phyloP scores from a whole-genome alignment of 2,888 invertebrate species.

The Torymus auratus region DNA sequence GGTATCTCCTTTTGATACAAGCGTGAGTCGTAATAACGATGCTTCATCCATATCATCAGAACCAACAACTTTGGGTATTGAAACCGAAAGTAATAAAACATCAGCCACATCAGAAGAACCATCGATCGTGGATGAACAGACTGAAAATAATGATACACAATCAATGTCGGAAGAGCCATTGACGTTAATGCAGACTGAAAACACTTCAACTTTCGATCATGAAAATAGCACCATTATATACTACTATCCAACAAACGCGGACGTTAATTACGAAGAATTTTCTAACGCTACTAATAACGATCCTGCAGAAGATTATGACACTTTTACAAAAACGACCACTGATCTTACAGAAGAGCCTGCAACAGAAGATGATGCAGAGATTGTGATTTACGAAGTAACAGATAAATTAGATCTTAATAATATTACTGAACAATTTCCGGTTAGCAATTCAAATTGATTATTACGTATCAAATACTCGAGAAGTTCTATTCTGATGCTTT shows the following conservation, averaged over 20 bases:
- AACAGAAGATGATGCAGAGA: neutral
- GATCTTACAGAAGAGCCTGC: conserved; percentile 8
- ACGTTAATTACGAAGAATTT: neutral
- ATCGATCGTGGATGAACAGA: too few relatives aligned
- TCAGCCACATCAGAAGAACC: too few relatives aligned
- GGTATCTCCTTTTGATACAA: neutral
- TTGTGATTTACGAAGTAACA: neutral
- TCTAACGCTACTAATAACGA: conserved; percentile 25
- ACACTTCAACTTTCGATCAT: conserved; percentile 10
- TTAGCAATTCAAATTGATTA: neutral
- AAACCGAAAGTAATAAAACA: neutral
- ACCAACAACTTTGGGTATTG: neutral
- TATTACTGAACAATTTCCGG: conserved; percentile 5
- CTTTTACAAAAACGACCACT: conserved; percentile 1
- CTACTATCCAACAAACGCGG: neutral
- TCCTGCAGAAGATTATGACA: neutral
- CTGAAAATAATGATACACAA: neutral
- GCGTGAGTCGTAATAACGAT: neutral
- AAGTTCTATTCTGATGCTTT: neutral
- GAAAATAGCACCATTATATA: neutral
- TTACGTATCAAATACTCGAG: neutral
- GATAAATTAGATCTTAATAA: conserved; percentile 15
- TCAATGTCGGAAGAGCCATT: conserved; percentile 9
- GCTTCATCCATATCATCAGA: neutral
- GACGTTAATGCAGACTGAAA: conserved; percentile 23